Evolutionary conservation across 2,113 vertebrate genomes (phyloP).

Genomic region (Oncorhynchus clarkii): DNA sequence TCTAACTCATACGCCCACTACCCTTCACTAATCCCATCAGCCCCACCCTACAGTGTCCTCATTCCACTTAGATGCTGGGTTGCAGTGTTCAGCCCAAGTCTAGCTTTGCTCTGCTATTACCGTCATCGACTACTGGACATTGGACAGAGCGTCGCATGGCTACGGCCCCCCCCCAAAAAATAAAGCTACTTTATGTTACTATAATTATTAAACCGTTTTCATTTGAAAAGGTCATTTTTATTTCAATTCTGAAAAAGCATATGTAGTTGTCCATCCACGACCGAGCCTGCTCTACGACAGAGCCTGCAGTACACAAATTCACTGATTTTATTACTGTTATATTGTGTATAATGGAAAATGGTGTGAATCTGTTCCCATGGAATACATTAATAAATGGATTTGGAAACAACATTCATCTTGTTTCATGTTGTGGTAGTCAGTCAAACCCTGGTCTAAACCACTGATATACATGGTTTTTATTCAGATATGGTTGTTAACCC

Average conservation of each 20-base stretch:
- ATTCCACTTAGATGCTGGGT: background rate
- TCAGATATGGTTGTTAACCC: no score
- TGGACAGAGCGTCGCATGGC: background rate
- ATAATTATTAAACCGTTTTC: constrained; percentile 6
- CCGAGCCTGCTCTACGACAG: no score
- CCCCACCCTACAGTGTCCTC: constrained; percentile 32
- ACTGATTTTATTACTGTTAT: constrained; percentile 43
- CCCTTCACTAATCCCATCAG: background rate
- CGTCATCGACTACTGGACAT: background rate
- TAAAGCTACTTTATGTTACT: constrained; percentile 4
- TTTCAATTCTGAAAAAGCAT: constrained; percentile 25
- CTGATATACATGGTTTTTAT: no score
- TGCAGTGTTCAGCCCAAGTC: constrained; percentile 1
- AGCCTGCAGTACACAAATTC: constrained; percentile 44
- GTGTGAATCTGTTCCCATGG: constrained; percentile 78
- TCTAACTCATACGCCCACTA: constrained; percentile 54
- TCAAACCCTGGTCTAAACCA: no score
- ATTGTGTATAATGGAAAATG: constrained; percentile 73
- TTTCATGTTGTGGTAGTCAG: background rate
- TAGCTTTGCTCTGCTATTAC: constrained; percentile 11
- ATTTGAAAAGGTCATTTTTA: constrained; percentile 9
- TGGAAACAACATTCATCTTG: constrained; percentile 20
- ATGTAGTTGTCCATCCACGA: constrained; percentile 23
- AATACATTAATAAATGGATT: constrained; percentile 71
- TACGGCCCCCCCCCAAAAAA: background rate